Evolutionary conservation across 1,140 invertebrate genomes (phyloP), one percentile per base, ranked within the genome.

Genomic region (Drosophila ficusphila): DNA sequence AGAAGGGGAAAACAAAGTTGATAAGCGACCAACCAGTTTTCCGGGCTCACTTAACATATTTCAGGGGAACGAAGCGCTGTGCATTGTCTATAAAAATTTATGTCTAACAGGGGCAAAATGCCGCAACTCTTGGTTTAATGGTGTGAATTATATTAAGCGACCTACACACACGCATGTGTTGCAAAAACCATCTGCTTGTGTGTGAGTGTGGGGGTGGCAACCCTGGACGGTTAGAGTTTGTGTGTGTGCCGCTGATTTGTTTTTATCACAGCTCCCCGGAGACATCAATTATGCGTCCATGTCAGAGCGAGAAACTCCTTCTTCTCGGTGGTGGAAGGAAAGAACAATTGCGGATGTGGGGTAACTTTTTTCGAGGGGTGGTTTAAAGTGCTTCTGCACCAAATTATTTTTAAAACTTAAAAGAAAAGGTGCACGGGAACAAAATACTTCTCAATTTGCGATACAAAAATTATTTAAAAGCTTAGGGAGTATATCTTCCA

Each of bases 91-190:
- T 86, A 86, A 77, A 86, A 88, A 86, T 86, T 64, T 86, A 88
- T 86, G 81, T 74, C 72, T 62, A 75, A 76, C 73, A 54, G 81
- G 72, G 72, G 64, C 70, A 62, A 77, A 79, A 81, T 76, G 76
- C 76, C 79, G 49, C 77, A 86, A 82, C 82, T 82, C 73, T 88
- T 47, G 81, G 81, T 86, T 86, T 86, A 86, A 86, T 86, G 81
- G 81, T 88, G 81, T 86, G 81, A 86, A 86, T 86, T 86, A 86
- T 86, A 86, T 88, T 86, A 86, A 74, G 77, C 77, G 73, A 61
- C 51, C 70, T 36, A 60, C 70, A 54, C 70, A 54, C 76, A 73
- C 52, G 38, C 58, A 31, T 46, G 51, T 36, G 46, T 11, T 46
- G 38, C 27, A 4, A 16, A 52, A 39, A 52, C 39, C 51, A 47